Base-by-base conservation (phyloP, 2,888 invertebrate species). In the Portevinia maculata region DNA sequence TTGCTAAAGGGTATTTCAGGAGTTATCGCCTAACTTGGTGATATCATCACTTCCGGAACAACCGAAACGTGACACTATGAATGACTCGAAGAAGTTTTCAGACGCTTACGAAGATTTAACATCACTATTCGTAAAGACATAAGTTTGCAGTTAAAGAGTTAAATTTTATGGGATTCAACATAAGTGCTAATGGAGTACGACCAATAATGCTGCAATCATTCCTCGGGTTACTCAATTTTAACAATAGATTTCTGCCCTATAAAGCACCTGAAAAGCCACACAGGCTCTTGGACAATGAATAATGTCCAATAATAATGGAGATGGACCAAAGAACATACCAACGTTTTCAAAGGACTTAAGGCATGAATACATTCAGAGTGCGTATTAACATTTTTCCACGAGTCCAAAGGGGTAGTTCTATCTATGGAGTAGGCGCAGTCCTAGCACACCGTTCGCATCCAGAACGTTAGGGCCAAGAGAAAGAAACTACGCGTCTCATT, bases 401-500 rank as follows among this genome's bases (percentile, higher is more conserved):
- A 48, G 24, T 21, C 48, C 3, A 48, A 48, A 11, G 24, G 6
- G 8, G n/a, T 48, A 7, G 13, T 48, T 13, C 11, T 48, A n/a
- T 48, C 5, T 62, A 62, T 17, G 48, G 48, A 13, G 19, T 48
- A 9, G 48, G 34, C 1, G 48, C 37, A 3, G 34, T 62, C 6
- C 13, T 48, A 17, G 32, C 21, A 19, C 48, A 62, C 11, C 19
- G 30, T 62, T 32, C 21, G 24, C 44, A 17, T 62, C 48, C 1
- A 46, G 62, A 1, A 62, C 62, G 5, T 5, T 48, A 11, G 19
- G 48, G 0, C 17, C 30, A 37, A 1, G 30, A 5, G 62, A 62
- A 15, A 32, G 48, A 4, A 50, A 50, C 15, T 62, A 62, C 5
- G 48, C 50, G 60, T 60, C 0, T 44, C 19, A 60, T 44, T 60